Percentiles rank a stretch among this genome's conserved stretches.
phyloP scores from a whole-genome alignment of 1,140 invertebrate genomes.

The Plectrocnemia conspersa region DNA sequence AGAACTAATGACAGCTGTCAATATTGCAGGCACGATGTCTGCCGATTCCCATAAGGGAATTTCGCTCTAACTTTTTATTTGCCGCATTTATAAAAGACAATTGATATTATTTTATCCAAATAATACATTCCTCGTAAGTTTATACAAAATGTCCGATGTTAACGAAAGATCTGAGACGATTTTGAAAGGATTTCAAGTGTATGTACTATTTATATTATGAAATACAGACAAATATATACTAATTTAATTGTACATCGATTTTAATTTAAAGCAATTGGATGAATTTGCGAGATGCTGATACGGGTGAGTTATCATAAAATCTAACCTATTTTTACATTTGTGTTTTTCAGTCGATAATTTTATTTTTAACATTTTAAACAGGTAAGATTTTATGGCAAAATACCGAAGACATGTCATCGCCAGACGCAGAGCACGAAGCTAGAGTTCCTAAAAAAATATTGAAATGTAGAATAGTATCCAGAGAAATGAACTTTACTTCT shows the following conservation, averaged over 20 bases:
- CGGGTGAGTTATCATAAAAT: conserved; percentile 54
- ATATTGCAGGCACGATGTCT: too few relatives aligned
- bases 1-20: too few relatives aligned
- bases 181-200: conserved; percentile 57
- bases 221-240: not conserved
- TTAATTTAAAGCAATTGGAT: conserved; percentile 84
- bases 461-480: conserved; percentile 90
- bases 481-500: conserved; percentile 99
- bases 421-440: conserved; percentile 92
- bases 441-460: conserved; percentile 94
- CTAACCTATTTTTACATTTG: conserved; percentile 3
- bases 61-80: too few relatives aligned
- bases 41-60: too few relatives aligned
- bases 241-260: conserved; percentile 13
- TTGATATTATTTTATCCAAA: too few relatives aligned
- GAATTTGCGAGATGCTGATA: conserved; percentile 94
- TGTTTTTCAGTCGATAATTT: conserved; percentile 20
- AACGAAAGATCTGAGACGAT: conserved; percentile 50
- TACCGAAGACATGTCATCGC: conserved; percentile 90
- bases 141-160: too few relatives aligned
- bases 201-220: conserved; percentile 34
- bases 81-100: too few relatives aligned
- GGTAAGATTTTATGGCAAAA: conserved; percentile 97
- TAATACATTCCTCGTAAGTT: too few relatives aligned
- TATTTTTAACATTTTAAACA: too few relatives aligned